Percentiles rank a stretch among this genome's conserved stretches.
These are phyloP conservation scores for Cynodonichthys magdalenae DNA, from an alignment of 2,797 vertebrate genomes.

Conservation along the genomic window DNA sequence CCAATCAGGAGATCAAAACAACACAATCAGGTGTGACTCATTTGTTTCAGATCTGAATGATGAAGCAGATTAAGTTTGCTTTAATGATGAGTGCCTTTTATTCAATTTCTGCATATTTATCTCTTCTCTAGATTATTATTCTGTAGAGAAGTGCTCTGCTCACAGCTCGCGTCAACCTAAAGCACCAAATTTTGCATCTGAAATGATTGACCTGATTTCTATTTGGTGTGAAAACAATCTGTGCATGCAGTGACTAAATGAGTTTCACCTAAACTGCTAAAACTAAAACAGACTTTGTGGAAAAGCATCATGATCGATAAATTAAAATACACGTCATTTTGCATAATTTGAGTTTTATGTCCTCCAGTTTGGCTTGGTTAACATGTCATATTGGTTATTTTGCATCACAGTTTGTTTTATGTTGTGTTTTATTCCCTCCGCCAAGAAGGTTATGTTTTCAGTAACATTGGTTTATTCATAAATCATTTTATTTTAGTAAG, in stretches of 20 bases:
- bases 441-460: too few species aligned
- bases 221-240: not conserved
- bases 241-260: not conserved
- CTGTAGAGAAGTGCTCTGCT: not conserved
- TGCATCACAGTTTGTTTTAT: not conserved
- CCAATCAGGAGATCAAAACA: not conserved
- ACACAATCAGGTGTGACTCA: constrained; percentile 1
- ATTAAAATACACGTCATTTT: too few species aligned
- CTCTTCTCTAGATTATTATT: not conserved
- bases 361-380: not conserved
- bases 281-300: too few species aligned
- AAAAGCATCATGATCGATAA: too few species aligned
- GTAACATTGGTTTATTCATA: not conserved
- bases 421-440: too few species aligned
- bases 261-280: not conserved
- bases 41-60: not conserved
- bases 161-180: not conserved
- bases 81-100: not conserved
- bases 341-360: too few species aligned
- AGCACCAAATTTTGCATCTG: not conserved
- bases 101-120: constrained; percentile 4
- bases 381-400: not conserved
- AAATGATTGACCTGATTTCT: not conserved
- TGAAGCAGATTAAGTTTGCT: not conserved
- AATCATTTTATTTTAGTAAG: not conserved